phyloP scores from a whole-genome alignment of 1,140 invertebrate genomes.

The Meloidogyne floridensis region DNA sequence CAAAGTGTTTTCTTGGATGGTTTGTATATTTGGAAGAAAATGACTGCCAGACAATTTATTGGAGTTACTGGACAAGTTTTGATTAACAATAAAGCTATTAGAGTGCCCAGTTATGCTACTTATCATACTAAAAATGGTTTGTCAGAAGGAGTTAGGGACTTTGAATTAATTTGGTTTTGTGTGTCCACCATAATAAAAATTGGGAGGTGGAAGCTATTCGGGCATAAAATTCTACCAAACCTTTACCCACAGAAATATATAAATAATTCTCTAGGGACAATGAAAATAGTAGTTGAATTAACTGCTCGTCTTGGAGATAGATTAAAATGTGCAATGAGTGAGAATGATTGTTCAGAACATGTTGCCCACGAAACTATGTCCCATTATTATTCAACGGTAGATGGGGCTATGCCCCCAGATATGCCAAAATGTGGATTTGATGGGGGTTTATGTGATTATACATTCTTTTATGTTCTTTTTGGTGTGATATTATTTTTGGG shows the following conservation, averaged over 20 bases:
- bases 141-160: no score
- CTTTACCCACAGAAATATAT: no score
- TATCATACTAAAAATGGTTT: constrained; percentile 53
- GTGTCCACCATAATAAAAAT: background rate
- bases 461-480: constrained; percentile 45
- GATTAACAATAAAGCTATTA: constrained; percentile 17
- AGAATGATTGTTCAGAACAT: constrained; percentile 56
- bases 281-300: constrained; percentile 59
- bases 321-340: constrained; percentile 41
- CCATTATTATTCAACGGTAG: constrained; percentile 54
- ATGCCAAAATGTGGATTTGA: constrained; percentile 59
- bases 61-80: constrained; percentile 36
- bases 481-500: constrained; percentile 49
- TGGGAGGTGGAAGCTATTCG: no score
- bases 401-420: constrained; percentile 53
- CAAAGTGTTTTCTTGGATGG: constrained; percentile 52
- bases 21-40: constrained; percentile 54
- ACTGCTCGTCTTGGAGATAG: constrained; percentile 52
- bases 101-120: constrained; percentile 60
- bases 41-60: constrained; percentile 60
- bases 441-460: constrained; percentile 58
- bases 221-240: no score
- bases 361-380: constrained; percentile 56
- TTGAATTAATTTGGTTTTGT: no score
- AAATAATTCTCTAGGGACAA: constrained; percentile 34